phyloP scores from a whole-genome alignment of 2,113 vertebrate genomes.

The Aegotheles bennettii region DNA sequence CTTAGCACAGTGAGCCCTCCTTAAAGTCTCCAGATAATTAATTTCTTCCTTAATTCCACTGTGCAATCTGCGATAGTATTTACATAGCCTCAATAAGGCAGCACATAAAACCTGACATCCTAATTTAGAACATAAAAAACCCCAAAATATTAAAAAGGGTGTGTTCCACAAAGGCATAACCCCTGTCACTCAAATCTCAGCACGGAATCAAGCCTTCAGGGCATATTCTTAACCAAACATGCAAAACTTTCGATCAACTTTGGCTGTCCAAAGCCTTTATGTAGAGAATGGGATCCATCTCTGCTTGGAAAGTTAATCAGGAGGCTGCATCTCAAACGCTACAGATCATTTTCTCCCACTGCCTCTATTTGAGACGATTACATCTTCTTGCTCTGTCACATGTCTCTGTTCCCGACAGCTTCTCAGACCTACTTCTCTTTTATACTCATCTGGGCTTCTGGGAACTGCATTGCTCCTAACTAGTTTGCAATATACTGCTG shows the following conservation, averaged over 20 bases:
- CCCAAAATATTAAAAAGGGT: background rate
- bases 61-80: background rate
- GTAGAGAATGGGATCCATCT: background rate
- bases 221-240: background rate
- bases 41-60: background rate
- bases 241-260: background rate
- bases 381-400: slow-evolving; percentile 2
- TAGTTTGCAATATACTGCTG: slow-evolving; percentile 49
- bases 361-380: background rate
- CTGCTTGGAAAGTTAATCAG: background rate
- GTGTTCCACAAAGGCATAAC: rapidly evolving
- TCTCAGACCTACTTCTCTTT: background rate
- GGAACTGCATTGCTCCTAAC: slow-evolving; percentile 25
- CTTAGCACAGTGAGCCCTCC: background rate
- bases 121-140: background rate
- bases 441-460: slow-evolving; percentile 32
- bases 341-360: background rate
- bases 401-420: slow-evolving; percentile 36
- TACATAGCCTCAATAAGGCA: background rate
- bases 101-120: background rate
- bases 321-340: background rate
- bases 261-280: background rate
- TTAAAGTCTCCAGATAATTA: background rate
- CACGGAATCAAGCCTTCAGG: background rate
- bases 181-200: background rate